Percentiles rank a stretch among this genome's conserved stretches.
Conservation (phyloP, 2,888 invertebrate genomes). For the Harpagoxenus sublaevis region DNA sequence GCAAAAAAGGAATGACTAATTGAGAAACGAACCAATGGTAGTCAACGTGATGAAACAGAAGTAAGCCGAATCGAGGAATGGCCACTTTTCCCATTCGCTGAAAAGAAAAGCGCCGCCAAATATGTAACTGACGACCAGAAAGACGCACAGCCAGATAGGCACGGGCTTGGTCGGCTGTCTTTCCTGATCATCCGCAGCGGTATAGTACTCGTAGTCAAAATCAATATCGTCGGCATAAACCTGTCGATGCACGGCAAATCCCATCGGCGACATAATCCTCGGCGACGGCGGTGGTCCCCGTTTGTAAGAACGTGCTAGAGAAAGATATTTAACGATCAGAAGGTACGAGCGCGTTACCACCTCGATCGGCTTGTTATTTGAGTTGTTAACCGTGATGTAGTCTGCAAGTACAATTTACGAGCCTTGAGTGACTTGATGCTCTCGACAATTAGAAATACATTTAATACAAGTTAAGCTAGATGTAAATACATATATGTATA, state of each 20-base stretch:
- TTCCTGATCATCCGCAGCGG: slow-evolving; percentile 87
- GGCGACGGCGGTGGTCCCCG: slow-evolving; percentile 86
- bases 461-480: neutral
- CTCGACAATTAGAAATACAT: neutral
- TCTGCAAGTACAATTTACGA: neutral
- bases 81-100: slow-evolving; percentile 95
- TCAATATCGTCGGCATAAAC: slow-evolving; percentile 89
- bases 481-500: neutral
- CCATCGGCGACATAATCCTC: slow-evolving; percentile 90
- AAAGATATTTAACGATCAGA: slow-evolving; percentile 12
- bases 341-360: neutral
- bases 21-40: slow-evolving; percentile 90
- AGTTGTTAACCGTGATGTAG: neutral
- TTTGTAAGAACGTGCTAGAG: slow-evolving; percentile 77
- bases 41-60: slow-evolving; percentile 98
- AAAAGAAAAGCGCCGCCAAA: slow-evolving; percentile 95
- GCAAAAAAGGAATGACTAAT: neutral
- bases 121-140: slow-evolving; percentile 95
- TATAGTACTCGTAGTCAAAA: slow-evolving; percentile 88
- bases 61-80: slow-evolving; percentile 95
- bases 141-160: slow-evolving; percentile 96
- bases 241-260: slow-evolving; percentile 89
- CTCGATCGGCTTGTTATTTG: slow-evolving; percentile 4
- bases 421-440: neutral
- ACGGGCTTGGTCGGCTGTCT: slow-evolving; percentile 90